Base-by-base conservation (phyloP, 2,888 invertebrate genomes). In the Netelia melanura region DNA sequence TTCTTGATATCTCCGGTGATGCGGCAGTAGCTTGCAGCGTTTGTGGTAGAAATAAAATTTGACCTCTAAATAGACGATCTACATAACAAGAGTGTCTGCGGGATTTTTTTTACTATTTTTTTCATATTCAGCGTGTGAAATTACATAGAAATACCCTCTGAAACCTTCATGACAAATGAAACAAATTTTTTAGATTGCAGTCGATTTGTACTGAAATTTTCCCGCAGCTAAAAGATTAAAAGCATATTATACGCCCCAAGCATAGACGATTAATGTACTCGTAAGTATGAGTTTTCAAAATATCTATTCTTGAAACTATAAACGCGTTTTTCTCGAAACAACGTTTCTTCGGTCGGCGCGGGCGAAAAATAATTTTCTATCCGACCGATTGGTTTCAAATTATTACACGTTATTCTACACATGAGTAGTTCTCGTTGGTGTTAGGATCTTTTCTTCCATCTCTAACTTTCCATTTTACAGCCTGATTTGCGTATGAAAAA, bases 211-310 rank as follows among this genome's bases (percentile, higher is more conserved):
- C 17, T 17, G 17, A 17, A 17, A 17, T 17, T 17, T 17, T 17
- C 17, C 17, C 17, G 17, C 17, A 17, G 17, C 17, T 17, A 78
- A 64, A 67, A 83, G 52, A 43, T 54, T 71, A 65, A 78, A 83
- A 72, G 77, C 17, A 11, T 83, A 61, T 25, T 78, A 21, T 78
- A 83, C 58, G 65, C 64, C 43, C 77, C 78, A 71, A 52, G 77
- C 62, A 83, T 83, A 62, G 54, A 61, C 23, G 76, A 78, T 70
- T 83, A 62, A 75, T 52, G 17, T 17, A 17, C 17, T 17, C 17
- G 70, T 82, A 68, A 74, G 65, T 80, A 52, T 52, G 52, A 30
- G 30, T 30, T 30, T 30, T 30, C 5, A 5, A 5, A 5, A 30
- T 5, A 30, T 30, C 30, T 30, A 5, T 30, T 30, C 43, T 83